Conservation (phyloP, 2,113 vertebrate species). For the Ciconia maguari region DNA sequence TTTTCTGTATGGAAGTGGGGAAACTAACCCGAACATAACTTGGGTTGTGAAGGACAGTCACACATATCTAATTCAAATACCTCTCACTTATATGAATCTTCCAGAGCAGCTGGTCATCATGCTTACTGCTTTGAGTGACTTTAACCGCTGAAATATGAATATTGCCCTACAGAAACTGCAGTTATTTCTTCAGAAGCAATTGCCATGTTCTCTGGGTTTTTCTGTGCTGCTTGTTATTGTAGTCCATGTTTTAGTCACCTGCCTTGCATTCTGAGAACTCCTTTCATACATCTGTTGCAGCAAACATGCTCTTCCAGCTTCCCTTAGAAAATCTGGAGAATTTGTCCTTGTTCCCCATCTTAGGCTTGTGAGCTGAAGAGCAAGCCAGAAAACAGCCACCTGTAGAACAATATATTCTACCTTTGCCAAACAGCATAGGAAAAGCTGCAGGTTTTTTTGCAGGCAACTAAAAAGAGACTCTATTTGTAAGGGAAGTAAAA, state of each 20-base stretch:
- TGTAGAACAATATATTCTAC: neutral
- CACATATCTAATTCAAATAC: neutral
- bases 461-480: neutral
- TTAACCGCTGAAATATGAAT: slow-evolving; percentile 14
- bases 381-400: neutral
- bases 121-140: neutral
- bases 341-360: neutral
- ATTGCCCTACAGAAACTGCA: neutral
- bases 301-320: neutral
- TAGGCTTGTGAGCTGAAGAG: slow-evolving; percentile 31
- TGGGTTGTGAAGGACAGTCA: neutral
- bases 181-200: slow-evolving; percentile 7
- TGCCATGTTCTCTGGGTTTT: neutral
- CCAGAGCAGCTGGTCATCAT: neutral
- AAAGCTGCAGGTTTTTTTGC: neutral
- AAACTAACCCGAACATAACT: neutral
- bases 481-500: neutral
- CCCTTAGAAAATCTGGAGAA: neutral
- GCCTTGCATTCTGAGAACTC: slow-evolving; percentile 26
- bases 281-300: neutral
- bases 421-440: neutral
- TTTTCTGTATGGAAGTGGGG: neutral
- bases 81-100: neutral
- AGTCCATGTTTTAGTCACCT: neutral
- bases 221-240: neutral